These are phyloP conservation scores for Synanthedon tipuliformis DNA, from an alignment of 2,888 invertebrate genomes.

Conservation along the genomic window DNA sequence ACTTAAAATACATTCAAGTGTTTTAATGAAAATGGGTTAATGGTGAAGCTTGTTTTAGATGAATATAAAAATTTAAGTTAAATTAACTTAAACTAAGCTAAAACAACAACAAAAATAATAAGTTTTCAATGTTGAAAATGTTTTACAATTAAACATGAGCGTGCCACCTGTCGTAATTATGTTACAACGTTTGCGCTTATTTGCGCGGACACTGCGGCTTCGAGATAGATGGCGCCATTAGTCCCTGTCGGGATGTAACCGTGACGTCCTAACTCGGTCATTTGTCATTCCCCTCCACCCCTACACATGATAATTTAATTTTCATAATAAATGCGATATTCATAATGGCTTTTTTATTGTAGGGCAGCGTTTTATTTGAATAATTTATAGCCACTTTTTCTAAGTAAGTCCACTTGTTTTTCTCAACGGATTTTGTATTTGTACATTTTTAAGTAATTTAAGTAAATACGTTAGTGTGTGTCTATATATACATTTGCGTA, in stretches of 20 bases:
- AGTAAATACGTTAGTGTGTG: no score
- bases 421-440: no score
- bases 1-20: no score
- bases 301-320: conserved; percentile 50
- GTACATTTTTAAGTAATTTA: no score
- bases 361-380: conserved; percentile 5
- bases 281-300: conserved; percentile 40
- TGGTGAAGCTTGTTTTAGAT: no score
- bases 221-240: conserved; percentile 62
- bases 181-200: background rate
- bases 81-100: no score
- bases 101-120: no score
- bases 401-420: no score
- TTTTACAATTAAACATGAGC: background rate
- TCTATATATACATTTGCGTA: no score
- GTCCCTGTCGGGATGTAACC: conserved; percentile 39
- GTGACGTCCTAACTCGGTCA: conserved; percentile 48
- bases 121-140: no score
- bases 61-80: no score
- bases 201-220: conserved; percentile 30
- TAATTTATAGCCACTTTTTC: background rate
- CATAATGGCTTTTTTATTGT: conserved; percentile 11
- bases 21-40: no score
- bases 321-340: conserved; percentile 25
- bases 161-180: conserved; percentile 22